These are phyloP conservation scores for Drosophila birchii DNA, from an alignment of 2,888 invertebrate genomes.

Conservation along the genomic window DNA sequence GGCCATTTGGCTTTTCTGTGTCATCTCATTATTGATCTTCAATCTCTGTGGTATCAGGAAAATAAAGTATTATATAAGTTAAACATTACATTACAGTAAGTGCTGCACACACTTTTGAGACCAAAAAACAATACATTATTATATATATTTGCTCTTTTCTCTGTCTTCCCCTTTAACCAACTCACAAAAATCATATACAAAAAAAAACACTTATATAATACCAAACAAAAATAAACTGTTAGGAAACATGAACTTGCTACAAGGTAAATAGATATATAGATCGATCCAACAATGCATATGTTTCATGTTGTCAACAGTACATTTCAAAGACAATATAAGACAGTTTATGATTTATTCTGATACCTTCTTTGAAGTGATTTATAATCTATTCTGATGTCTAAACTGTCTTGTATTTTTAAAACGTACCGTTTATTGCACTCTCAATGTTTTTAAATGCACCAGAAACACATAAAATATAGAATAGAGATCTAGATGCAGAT, in stretches of 20 bases:
- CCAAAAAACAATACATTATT: slow-evolving; percentile 28
- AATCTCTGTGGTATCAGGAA: slow-evolving; percentile 4
- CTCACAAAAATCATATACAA: slow-evolving; percentile 47
- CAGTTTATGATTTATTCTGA: background rate
- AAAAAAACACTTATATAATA: slow-evolving; percentile 50
- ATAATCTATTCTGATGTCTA: background rate
- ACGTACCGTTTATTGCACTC: slow-evolving; percentile 21
- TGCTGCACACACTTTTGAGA: slow-evolving; percentile 29
- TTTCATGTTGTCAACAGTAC: slow-evolving; percentile 48
- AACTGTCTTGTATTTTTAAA: slow-evolving; percentile 10
- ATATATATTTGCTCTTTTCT: slow-evolving; percentile 59
- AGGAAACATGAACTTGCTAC: slow-evolving; percentile 88
- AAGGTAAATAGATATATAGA: slow-evolving; percentile 85
- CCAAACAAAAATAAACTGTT: slow-evolving; percentile 55
- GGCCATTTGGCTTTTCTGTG: slow-evolving; percentile 20
- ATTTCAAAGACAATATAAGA: slow-evolving; percentile 17
- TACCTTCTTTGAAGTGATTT: background rate
- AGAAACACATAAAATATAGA: slow-evolving; percentile 22
- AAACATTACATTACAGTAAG: background rate
- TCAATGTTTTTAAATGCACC: slow-evolving; percentile 39
- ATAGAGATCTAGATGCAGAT: slow-evolving; percentile 47
- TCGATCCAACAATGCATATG: slow-evolving; percentile 42
- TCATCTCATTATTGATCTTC: slow-evolving; percentile 10
- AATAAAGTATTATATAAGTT: background rate
- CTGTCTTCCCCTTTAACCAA: slow-evolving; percentile 69